Evolutionary conservation across 2,888 invertebrate species (phyloP).

Genomic region (Phytoseiulus persimilis): DNA sequence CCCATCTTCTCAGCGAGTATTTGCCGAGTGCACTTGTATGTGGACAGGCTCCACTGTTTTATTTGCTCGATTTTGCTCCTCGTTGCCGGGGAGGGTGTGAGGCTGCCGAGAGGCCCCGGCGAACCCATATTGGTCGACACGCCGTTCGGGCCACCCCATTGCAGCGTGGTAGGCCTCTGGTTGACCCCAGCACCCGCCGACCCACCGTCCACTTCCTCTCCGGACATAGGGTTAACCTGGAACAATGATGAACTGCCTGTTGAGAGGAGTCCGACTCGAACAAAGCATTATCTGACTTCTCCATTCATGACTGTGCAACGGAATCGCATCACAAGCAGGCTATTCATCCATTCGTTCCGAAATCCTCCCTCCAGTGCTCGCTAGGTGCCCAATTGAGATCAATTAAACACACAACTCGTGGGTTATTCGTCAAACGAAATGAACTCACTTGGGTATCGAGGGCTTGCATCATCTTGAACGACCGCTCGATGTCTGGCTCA

Average conservation of each 20-base stretch:
- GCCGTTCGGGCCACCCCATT: constrained; percentile 34
- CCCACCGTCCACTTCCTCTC: constrained; percentile 26
- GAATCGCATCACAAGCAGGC: background rate
- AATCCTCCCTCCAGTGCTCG: background rate
- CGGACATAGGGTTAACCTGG: constrained; percentile 29
- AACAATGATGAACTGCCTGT: background rate
- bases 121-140: constrained; percentile 31
- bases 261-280: background rate
- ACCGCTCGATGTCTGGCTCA: background rate
- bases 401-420: background rate
- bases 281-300: background rate
- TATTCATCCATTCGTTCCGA: background rate
- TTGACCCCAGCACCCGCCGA: constrained; percentile 20
- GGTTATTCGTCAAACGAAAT: background rate
- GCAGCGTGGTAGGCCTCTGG: constrained; percentile 37
- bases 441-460: constrained; percentile 5
- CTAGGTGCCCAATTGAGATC: background rate
- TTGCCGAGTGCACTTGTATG: constrained; percentile 95
- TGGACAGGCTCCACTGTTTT: constrained; percentile 93
- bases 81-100: constrained; percentile 34
- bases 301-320: background rate
- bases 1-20: constrained; percentile 91
- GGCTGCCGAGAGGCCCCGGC: constrained; percentile 33
- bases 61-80: constrained; percentile 70
- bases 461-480: background rate